phyloP scores from a whole-genome alignment of 2,888 invertebrate species.

The Lordiphosa andalusiaca region DNA sequence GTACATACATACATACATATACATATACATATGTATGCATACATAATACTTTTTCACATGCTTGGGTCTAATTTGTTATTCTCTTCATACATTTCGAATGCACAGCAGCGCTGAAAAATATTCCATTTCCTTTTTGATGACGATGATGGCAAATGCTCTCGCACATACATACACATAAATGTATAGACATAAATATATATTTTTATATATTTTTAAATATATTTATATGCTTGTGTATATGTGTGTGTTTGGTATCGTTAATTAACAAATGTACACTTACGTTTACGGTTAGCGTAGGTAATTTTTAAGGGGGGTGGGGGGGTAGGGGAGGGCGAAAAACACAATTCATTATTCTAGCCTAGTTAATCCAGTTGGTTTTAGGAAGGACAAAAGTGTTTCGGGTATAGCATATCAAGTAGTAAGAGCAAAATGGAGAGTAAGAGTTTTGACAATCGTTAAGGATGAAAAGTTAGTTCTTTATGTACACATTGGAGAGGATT shows the following conservation, averaged over 20 bases:
- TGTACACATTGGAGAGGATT: constrained; percentile 26
- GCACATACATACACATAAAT: constrained; percentile 31
- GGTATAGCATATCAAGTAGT: constrained; percentile 27
- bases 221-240: constrained; percentile 29
- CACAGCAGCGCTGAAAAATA: constrained; percentile 40
- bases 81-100: constrained; percentile 34
- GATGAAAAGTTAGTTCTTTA: constrained; percentile 22
- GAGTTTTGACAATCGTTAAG: constrained; percentile 19
- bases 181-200: constrained; percentile 13
- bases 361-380: constrained; percentile 32
- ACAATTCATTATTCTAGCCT: constrained; percentile 76
- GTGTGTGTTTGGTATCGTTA: constrained; percentile 41
- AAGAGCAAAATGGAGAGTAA: constrained; percentile 24
- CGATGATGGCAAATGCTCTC: constrained; percentile 38
- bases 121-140: constrained; percentile 15
- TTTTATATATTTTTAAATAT: constrained; percentile 55
- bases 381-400: constrained; percentile 22
- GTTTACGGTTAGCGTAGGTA: constrained; percentile 50
- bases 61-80: constrained; percentile 7
- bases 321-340: constrained; percentile 33
- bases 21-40: too few relatives aligned
- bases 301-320: constrained; percentile 29
- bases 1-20: constrained; percentile 23
- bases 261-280: constrained; percentile 70
- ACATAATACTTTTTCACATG: constrained; percentile 3